Percentiles rank a stretch among this genome's conserved stretches.
Conservation (phyloP, 2,113 vertebrate genomes). For the Sapajus apella region DNA sequence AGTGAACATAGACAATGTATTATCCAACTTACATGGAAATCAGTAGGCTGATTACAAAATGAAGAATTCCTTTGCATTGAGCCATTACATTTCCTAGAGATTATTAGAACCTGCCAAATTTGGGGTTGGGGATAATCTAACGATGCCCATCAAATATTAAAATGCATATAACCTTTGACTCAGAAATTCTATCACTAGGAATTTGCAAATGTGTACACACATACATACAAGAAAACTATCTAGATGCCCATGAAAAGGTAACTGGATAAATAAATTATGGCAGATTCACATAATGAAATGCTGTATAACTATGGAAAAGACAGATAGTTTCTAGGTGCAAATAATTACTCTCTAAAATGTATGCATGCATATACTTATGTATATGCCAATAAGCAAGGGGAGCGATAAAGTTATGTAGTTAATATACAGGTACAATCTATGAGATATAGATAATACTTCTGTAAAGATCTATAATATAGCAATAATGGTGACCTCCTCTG, state of each 20-base stretch:
- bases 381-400: background rate
- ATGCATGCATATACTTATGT: background rate
- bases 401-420: background rate
- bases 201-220: background rate
- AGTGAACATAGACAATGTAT: background rate
- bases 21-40: background rate
- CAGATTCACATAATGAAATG: background rate
- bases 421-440: background rate
- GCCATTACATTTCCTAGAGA: conserved; percentile 34
- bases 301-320: background rate
- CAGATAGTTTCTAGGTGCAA: background rate
- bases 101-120: conserved; percentile 8
- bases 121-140: background rate
- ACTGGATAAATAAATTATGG: background rate
- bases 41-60: conserved; percentile 13
- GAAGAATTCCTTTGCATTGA: background rate
- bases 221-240: background rate
- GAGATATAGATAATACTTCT: background rate
- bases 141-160: background rate
- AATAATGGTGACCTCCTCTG: background rate
- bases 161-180: background rate
- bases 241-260: background rate
- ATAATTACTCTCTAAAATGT: background rate
- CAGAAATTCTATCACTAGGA: conserved; percentile 27
- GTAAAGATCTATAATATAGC: background rate